phyloP scores from a whole-genome alignment of 2,113 vertebrate species.

The Paedocypris sp. region DNA sequence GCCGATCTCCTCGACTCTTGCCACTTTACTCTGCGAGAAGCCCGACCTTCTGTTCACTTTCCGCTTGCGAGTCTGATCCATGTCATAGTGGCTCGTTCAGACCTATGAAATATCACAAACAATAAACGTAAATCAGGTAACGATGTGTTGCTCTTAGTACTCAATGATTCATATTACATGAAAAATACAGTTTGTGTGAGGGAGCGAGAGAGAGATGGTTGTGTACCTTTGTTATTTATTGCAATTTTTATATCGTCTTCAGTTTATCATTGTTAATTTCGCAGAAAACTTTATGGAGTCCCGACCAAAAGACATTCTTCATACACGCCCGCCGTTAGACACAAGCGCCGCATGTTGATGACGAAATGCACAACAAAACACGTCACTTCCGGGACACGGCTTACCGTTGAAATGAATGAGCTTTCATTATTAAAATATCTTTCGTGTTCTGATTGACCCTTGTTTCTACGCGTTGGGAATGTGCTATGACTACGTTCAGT shows the following conservation, averaged over 20 bases:
- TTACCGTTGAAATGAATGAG: too few species aligned
- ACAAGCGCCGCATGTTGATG: not conserved
- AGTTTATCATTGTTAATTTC: not conserved
- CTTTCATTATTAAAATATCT: too few species aligned
- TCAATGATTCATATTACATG: not conserved
- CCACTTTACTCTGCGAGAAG: conserved; percentile 9
- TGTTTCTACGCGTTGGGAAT: too few species aligned
- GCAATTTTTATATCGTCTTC: not conserved
- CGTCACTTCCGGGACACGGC: not conserved
- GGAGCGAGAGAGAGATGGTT: too few species aligned
- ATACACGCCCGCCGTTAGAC: not conserved
- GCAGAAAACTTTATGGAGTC: not conserved
- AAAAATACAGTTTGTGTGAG: too few species aligned
- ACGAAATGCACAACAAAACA: conserved; percentile 1
- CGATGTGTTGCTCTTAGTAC: not conserved
- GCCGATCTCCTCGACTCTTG: conserved; percentile 9
- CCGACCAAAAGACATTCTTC: not conserved
- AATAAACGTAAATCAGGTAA: not conserved
- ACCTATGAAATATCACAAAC: not conserved
- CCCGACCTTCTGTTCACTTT: conserved; percentile 32
- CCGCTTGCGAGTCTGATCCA: conserved; percentile 62
- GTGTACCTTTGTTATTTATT: too few species aligned
- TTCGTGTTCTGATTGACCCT: too few species aligned
- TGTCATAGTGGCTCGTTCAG: conserved; percentile 5
- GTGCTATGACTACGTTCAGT: too few species aligned